Base-by-base conservation (phyloP, 2,113 vertebrate species). In the Ctenomys sociabilis region DNA sequence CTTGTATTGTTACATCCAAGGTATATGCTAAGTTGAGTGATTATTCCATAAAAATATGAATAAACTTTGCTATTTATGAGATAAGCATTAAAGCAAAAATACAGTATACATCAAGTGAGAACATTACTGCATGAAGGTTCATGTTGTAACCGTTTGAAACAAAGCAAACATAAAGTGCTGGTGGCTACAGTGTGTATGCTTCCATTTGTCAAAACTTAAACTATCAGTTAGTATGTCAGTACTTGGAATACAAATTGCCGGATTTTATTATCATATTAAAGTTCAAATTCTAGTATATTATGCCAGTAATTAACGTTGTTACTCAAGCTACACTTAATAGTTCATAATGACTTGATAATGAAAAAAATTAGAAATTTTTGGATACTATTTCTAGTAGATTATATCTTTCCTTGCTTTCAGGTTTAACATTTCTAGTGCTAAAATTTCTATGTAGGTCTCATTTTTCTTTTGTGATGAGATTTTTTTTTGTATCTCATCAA, bases 1-100 rank as follows among this genome's bases (percentile, higher is more conserved):
- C 0, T 80, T 95, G 16, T 9, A n/a, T 68, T 83, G n/a, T 72
- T 83, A 32, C 52, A 70, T 72, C 21, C n/a, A 83, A 52, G n/a
- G 9, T 73, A 35, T 14, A 87, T n/a, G 45, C 35, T 73, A 90
- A 43, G 12, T 43, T 40, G 32, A 40, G 8, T 61, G 63, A 83
- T 61, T 94, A 61, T 89, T 9, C 89, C 91, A 63, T 72, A 32
- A 93, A 88, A 88, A 85, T 49, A 54, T 61, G n/a, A 77, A 75
- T 78, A 86, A 40, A 87, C 81, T 3, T 83, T 80, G 17, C 49
- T 57, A 61, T 40, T 77, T 75, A 5, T 83, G 64, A 81, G 85
- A 43, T 93, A 75, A 96, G 7, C 54, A 94, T 68, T 52, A 68
- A 72, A 37, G 37, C 77, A 19, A 87, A 95, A 85, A 64, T 73